Evolutionary conservation across 2,113 vertebrate species (phyloP).

Genomic region (Petaurus breviceps): DNA sequence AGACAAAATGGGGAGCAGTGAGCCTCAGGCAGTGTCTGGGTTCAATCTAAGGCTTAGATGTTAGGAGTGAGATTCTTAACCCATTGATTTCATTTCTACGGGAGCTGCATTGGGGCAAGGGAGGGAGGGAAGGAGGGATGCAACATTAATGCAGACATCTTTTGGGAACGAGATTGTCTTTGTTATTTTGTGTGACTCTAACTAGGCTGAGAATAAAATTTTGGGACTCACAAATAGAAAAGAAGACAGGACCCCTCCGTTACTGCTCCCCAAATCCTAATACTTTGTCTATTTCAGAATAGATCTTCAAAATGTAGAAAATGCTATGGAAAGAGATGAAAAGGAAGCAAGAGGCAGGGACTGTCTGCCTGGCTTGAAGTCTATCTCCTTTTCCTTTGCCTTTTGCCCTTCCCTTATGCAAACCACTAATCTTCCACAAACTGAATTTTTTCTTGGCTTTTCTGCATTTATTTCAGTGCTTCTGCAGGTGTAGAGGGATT

Average conservation of each 20-base stretch:
- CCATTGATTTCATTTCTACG: neutral
- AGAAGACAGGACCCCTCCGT: neutral
- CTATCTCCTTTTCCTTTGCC: neutral
- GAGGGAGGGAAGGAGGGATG: neutral
- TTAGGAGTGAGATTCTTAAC: neutral
- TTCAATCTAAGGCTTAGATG: neutral
- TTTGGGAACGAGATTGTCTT: neutral
- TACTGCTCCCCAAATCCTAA: neutral
- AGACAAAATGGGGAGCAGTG: neutral
- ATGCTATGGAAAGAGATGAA: neutral
- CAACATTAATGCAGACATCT: neutral
- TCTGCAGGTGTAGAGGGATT: neutral
- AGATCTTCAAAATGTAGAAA: neutral
- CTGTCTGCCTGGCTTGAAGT: neutral
- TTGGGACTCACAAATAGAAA: neutral
- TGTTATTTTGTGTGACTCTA: neutral
- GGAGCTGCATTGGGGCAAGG: neutral
- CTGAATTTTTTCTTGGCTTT: neutral
- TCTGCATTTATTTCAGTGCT: neutral
- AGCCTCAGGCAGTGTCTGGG: neutral
- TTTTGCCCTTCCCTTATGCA: neutral
- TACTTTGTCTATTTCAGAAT: neutral
- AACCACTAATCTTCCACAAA: neutral
- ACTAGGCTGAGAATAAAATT: neutral
- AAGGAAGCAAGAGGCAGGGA: neutral